Percentiles rank a stretch among this genome's conserved stretches.
phyloP scores from a whole-genome alignment of 2,113 vertebrate species.

The Hypomesus transpacificus region DNA sequence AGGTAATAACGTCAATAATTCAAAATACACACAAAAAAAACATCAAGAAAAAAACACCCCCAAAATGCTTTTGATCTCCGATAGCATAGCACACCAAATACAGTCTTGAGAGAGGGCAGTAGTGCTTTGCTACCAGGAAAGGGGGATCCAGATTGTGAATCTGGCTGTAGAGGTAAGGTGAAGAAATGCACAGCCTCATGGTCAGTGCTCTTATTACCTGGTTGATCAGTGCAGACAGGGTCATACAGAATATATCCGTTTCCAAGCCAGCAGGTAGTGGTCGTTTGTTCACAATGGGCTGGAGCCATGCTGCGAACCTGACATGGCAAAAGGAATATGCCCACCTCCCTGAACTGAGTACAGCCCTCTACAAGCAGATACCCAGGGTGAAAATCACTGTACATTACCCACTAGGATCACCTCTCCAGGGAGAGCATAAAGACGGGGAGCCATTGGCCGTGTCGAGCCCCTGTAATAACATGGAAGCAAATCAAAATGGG shows the following conservation, averaged over 20 bases:
- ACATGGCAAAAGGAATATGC: constrained; percentile 28
- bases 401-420: constrained; percentile 16
- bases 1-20: constrained; percentile 58
- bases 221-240: constrained; percentile 42
- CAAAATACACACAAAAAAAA: constrained; percentile 64
- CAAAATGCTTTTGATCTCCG: constrained; percentile 45
- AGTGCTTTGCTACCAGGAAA: constrained; percentile 26
- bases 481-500: constrained; percentile 37
- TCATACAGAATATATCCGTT: too few species aligned
- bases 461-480: constrained; percentile 20
- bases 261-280: too few species aligned
- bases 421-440: background rate
- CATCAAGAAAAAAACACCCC: constrained; percentile 61
- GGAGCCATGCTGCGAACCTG: constrained; percentile 33
- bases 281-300: too few species aligned
- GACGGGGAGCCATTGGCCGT: background rate
- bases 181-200: constrained; percentile 14
- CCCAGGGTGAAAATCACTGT: constrained; percentile 23
- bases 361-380: constrained; percentile 5
- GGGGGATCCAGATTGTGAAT: constrained; percentile 21
- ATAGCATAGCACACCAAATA: constrained; percentile 22
- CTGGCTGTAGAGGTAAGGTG: constrained; percentile 15
- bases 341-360: constrained; percentile 21
- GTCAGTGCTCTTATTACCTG: constrained; percentile 49
- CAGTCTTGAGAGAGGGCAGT: constrained; percentile 21